Evolutionary conservation across 2,797 vertebrate genomes (phyloP).

Genomic region (Hephaestus fuliginosus): DNA sequence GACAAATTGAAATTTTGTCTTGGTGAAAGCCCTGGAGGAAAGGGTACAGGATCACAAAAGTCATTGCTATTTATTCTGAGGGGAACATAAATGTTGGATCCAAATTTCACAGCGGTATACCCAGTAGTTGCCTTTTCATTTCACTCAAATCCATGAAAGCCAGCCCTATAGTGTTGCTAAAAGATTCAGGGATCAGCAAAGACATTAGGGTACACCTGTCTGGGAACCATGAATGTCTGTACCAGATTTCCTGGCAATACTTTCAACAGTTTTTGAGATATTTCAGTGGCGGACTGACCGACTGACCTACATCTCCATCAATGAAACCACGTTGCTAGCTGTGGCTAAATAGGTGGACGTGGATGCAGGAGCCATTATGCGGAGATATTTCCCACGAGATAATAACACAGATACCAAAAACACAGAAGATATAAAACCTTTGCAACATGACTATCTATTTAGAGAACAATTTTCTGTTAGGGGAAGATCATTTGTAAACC

Average conservation of each 20-base stretch:
- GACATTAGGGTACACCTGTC: neutral
- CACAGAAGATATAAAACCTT: conserved; percentile 11
- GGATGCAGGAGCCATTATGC: neutral
- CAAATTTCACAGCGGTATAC: neutral
- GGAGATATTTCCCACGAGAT: neutral
- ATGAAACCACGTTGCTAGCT: neutral
- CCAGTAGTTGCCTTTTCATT: neutral
- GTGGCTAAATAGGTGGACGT: neutral
- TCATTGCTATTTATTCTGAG: neutral
- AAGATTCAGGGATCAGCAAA: neutral
- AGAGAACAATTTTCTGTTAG: conserved; percentile 26
- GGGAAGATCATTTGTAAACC: conserved; percentile 47
- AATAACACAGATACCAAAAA: conserved; percentile 3
- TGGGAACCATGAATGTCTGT: too few relatives aligned
- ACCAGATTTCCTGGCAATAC: neutral
- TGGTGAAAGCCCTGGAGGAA: neutral
- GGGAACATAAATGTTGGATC: neutral
- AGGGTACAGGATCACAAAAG: neutral
- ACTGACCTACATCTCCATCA: neutral
- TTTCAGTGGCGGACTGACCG: neutral
- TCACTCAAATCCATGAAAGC: neutral
- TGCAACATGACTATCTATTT: conserved; percentile 28
- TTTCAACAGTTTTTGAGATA: neutral
- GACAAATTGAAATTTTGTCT: neutral
- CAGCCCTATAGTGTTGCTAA: neutral